Evolutionary conservation across 1,140 invertebrate species (phyloP), one percentile per base, ranked within the genome.

Genomic region (Ceratina australensis): DNA sequence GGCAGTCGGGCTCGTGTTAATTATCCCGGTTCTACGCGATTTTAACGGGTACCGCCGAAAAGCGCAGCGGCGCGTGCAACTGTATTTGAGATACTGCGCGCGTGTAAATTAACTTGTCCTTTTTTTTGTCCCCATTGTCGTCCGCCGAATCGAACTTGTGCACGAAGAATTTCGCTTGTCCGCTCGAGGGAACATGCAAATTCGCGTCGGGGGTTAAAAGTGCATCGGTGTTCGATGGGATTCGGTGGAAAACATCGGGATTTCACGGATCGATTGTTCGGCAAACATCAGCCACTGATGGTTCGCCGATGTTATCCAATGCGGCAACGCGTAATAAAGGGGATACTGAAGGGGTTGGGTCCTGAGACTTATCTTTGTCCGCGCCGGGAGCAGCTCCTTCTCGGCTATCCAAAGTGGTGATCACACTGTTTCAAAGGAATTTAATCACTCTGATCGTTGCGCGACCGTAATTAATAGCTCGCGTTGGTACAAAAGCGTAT

Each of bases 141-240:
- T 10, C 10, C 12, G 59, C 52, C 28, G 24, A 61, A 60, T 60
- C 57, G 69, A 26, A 7, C 57, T 18, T 33, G 49, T 24, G 24
- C 28, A n/a, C 10, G 24, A n/a, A 42, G 50, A 42, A 54, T 42
- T 42, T 42, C 16, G 52, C 15, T 10, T 47, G 50, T 22, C 42
- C 52, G 75, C 15, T 15, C 59, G 60, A 74, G 15, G 24, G 59
- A 56, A 65, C 85, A 84, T 81, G 79, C 68, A 81, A 82, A 84
- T 84, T 83, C 49, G 15, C 18, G 60, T 28, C 47, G 26, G 68
- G 15, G 63, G 63, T 49, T 66, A 71, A 84, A 76, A 78, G 60
- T 72, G 67, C 54, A 73, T 26, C 42, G 13, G 16, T 72, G 59
- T 52, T 33, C 2, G 33, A n/a, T 7, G 20, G 22, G 15, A 56